phyloP scores from a whole-genome alignment of 2,888 invertebrate genomes.

The Anagyrus pseudococci region DNA sequence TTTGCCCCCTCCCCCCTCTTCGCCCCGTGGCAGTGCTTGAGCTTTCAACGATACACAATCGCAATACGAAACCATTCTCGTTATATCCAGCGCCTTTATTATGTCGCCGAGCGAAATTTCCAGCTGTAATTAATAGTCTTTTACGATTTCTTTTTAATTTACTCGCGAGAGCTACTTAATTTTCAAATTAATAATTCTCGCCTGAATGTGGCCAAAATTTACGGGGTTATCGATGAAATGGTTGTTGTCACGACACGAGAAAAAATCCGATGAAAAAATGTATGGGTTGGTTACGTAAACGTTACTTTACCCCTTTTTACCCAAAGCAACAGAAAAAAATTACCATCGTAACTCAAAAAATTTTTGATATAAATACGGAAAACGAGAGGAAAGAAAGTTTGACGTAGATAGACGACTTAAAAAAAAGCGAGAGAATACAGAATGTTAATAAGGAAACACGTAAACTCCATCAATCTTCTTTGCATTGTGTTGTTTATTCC shows the following conservation, averaged over 20 bases:
- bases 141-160: too few relatives aligned
- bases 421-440: slow-evolving; percentile 1
- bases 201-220: too few relatives aligned
- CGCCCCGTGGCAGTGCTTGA: background rate
- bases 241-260: too few relatives aligned
- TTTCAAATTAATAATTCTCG: too few relatives aligned
- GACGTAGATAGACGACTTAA: slow-evolving; percentile 16
- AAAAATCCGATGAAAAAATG: background rate
- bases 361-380: background rate
- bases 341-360: too few relatives aligned
- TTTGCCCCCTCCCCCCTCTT: background rate
- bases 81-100: slow-evolving; percentile 2
- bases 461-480: slow-evolving; percentile 20
- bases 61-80: slow-evolving; percentile 1
- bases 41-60: slow-evolving; percentile 4
- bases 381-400: slow-evolving; percentile 3
- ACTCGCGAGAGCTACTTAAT: too few relatives aligned
- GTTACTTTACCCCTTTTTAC: too few relatives aligned
- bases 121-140: slow-evolving; percentile 7
- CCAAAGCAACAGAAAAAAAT: background rate
- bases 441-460: slow-evolving; percentile 5
- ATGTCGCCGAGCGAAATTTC: slow-evolving; percentile 1
- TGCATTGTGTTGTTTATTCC: background rate
- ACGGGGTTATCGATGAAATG: too few relatives aligned
- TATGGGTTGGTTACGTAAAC: background rate